Percentiles rank a stretch among this genome's conserved stretches.
phyloP scores from a whole-genome alignment of 1,140 invertebrate genomes.

The Micrasema minimum region DNA sequence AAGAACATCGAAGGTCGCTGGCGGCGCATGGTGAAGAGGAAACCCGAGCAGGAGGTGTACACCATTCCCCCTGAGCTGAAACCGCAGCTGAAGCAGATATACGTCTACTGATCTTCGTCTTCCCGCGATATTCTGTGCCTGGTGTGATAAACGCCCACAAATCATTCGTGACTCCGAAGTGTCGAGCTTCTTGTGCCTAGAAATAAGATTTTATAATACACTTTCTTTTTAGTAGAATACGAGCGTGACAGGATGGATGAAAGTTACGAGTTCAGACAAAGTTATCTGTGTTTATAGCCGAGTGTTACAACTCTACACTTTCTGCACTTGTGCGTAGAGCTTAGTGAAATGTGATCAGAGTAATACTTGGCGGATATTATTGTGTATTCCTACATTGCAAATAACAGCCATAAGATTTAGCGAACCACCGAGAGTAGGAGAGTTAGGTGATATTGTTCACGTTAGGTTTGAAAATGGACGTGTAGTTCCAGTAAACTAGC shows the following conservation, averaged over 20 bases:
- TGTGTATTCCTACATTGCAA: constrained; percentile 25
- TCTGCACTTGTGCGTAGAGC: constrained; percentile 10
- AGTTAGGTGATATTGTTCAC: constrained; percentile 36
- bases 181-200: constrained; percentile 43
- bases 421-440: constrained; percentile 38
- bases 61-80: constrained; percentile 86
- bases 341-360: constrained; percentile 19
- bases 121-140: constrained; percentile 46
- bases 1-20: constrained; percentile 85
- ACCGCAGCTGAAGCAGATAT: constrained; percentile 88
- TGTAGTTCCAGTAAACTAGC: constrained; percentile 24
- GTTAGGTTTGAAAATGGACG: constrained; percentile 23
- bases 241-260: constrained; percentile 41
- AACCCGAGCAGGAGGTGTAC: constrained; percentile 81
- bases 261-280: constrained; percentile 30
- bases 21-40: constrained; percentile 83
- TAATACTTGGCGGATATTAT: constrained; percentile 16
- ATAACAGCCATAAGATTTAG: constrained; percentile 38
- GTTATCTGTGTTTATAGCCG: constrained; percentile 36
- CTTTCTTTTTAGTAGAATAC: constrained; percentile 45
- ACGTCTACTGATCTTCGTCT: constrained; percentile 75
- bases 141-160: constrained; percentile 46
- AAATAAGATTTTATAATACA: constrained; percentile 42
- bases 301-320: constrained; percentile 28
- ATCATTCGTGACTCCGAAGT: constrained; percentile 47